These are phyloP conservation scores for Sander lucioperca DNA, from an alignment of 2,113 vertebrate species.

Conservation along the genomic window DNA sequence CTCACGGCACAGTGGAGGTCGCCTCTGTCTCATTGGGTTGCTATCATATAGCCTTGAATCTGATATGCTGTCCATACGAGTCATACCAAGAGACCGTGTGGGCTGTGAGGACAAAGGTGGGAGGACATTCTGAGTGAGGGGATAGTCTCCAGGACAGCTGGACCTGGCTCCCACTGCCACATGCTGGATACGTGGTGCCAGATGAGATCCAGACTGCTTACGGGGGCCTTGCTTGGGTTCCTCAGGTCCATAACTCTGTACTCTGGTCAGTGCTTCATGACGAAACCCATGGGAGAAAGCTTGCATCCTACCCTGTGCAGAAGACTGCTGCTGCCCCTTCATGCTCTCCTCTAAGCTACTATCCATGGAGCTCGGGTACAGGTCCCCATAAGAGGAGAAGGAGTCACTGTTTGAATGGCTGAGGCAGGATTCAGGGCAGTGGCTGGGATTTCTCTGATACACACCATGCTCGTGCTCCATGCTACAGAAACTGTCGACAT, in stretches of 20 bases:
- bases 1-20: constrained; percentile 96
- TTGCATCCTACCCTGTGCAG: constrained; percentile 89
- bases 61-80: constrained; percentile 98
- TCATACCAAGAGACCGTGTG: constrained; percentile 96
- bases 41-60: constrained; percentile 97
- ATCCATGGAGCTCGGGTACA: constrained; percentile 94
- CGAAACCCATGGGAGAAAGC: constrained; percentile 95
- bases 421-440: constrained; percentile 92
- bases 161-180: constrained; percentile 89
- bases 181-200: constrained; percentile 92
- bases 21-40: constrained; percentile 92
- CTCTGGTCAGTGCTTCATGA: constrained; percentile 92
- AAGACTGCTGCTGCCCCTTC: constrained; percentile 89
- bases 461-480: constrained; percentile 90
- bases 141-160: constrained; percentile 95
- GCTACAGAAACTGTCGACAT: constrained; percentile 93
- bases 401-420: constrained; percentile 95
- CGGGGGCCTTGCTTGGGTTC: constrained; percentile 91
- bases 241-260: constrained; percentile 95
- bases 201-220: constrained; percentile 90
- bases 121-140: constrained; percentile 89
- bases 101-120: constrained; percentile 88
- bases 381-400: constrained; percentile 95
- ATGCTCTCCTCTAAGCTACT: constrained; percentile 90
- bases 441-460: constrained; percentile 91